These are phyloP conservation scores for Crossocerus cetratus DNA, from an alignment of 2,888 invertebrate species.

Conservation along the genomic window DNA sequence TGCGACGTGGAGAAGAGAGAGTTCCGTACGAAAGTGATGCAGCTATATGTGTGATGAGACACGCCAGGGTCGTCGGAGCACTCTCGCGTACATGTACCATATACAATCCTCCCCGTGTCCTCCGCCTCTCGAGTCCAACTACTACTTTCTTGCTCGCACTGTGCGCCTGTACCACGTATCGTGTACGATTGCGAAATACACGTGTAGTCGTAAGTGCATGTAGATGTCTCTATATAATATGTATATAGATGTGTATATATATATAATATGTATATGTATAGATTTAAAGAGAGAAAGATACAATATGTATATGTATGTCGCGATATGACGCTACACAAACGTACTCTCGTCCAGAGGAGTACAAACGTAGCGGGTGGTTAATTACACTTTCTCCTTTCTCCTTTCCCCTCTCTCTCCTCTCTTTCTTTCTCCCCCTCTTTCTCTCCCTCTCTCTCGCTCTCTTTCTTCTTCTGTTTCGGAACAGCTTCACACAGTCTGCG, in stretches of 20 bases:
- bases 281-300: constrained; percentile 29
- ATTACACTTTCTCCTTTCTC: constrained; percentile 26
- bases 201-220: constrained; percentile 28
- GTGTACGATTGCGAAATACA: constrained; percentile 34
- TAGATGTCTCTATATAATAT: constrained; percentile 10
- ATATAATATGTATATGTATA: constrained; percentile 8
- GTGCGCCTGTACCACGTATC: constrained; percentile 39
- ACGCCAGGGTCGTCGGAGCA: constrained; percentile 48
- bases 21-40: constrained; percentile 48
- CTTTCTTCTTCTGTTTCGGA: constrained; percentile 12
- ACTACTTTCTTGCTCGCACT: constrained; percentile 36
- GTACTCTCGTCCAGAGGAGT: constrained; percentile 34
- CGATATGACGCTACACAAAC: constrained; percentile 43
- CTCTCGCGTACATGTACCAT: constrained; percentile 42
- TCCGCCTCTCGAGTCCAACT: constrained; percentile 33
- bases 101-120: constrained; percentile 25
- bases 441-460: constrained; percentile 5
- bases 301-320: constrained; percentile 38
- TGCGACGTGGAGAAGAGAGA: constrained; percentile 29
- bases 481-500: neutral
- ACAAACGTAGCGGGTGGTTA: constrained; percentile 30
- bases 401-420: constrained; percentile 5
- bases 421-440: constrained; percentile 8
- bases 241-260: constrained; percentile 10
- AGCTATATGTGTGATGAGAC: constrained; percentile 43